A percentile compares a stretch with the other conserved stretches of the same genome.
phyloP scores from a whole-genome alignment of 2,113 vertebrate species.

The Anoplopoma fimbria region DNA sequence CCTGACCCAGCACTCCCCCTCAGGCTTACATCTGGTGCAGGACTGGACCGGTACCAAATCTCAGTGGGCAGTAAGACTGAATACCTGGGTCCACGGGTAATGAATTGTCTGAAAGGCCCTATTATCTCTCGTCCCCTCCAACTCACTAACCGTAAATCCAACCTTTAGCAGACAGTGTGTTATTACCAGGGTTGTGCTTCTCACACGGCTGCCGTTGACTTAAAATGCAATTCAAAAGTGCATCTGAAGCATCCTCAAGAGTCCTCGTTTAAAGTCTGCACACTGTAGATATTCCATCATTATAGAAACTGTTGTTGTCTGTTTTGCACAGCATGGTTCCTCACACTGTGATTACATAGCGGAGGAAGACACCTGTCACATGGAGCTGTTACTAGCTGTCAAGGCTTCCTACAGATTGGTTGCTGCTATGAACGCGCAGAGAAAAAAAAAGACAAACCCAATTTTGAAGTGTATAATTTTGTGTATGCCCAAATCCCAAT shows the following conservation, averaged over 20 bases:
- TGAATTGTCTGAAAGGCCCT: slow-evolving; percentile 64
- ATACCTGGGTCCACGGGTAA: slow-evolving; percentile 64
- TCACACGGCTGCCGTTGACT: slow-evolving; percentile 42
- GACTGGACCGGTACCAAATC: slow-evolving; percentile 78
- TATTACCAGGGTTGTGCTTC: slow-evolving; percentile 47
- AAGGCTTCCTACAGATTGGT: slow-evolving; percentile 65
- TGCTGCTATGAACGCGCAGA: slow-evolving; percentile 53
- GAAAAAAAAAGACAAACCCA: slow-evolving; percentile 57
- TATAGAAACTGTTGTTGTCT: slow-evolving; percentile 74
- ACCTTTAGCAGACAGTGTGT: slow-evolving; percentile 54
- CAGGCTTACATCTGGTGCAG: slow-evolving; percentile 75
- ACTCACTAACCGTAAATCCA: slow-evolving; percentile 44
- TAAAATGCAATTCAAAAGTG: slow-evolving; percentile 59
- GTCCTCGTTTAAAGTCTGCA: slow-evolving; percentile 51
- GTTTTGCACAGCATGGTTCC: slow-evolving; percentile 70
- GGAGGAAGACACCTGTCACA: slow-evolving; percentile 72
- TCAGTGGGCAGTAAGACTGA: slow-evolving; percentile 75
- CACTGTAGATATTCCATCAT: slow-evolving; percentile 67
- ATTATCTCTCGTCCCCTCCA: slow-evolving; percentile 63
- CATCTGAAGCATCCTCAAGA: slow-evolving; percentile 51
- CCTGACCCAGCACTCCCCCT: slow-evolving; percentile 69
- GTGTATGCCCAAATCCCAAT: slow-evolving; percentile 38
- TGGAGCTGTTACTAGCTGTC: slow-evolving; percentile 69
- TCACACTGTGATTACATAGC: slow-evolving; percentile 72
- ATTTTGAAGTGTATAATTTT: slow-evolving; percentile 53